phyloP scores from a whole-genome alignment of 2,888 invertebrate species.

The Willowsia nigromaculata region DNA sequence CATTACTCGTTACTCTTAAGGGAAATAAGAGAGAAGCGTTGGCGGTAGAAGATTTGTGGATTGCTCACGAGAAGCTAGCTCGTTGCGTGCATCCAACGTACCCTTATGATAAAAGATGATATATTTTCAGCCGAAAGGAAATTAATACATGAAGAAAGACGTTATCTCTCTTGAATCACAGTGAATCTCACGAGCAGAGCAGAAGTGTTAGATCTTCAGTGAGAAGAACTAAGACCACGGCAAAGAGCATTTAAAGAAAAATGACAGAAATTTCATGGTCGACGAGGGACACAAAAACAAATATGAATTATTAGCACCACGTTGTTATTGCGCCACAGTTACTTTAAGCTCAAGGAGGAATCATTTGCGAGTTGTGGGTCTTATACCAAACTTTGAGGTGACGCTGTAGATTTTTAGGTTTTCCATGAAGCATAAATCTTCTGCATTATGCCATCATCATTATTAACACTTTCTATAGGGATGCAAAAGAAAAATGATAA shows the following conservation, averaged over 20 bases:
- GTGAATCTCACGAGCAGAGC: background rate
- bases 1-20: no score
- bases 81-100: background rate
- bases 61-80: background rate
- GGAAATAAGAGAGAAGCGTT: no score
- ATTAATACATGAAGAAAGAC: background rate
- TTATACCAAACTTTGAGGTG: background rate
- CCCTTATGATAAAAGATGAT: background rate
- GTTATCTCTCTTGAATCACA: background rate
- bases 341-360: slow-evolving; percentile 63
- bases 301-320: slow-evolving; percentile 52
- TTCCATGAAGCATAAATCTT: background rate
- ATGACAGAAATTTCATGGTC: slow-evolving; percentile 62
- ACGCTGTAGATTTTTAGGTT: background rate
- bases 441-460: background rate
- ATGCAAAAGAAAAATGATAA: background rate
- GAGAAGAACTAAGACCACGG: background rate
- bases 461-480: background rate
- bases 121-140: background rate
- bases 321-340: slow-evolving; percentile 38
- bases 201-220: background rate
- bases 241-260: slow-evolving; percentile 34
- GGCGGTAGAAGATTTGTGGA: background rate
- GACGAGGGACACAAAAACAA: slow-evolving; percentile 24
- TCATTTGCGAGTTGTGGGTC: background rate